These are phyloP conservation scores for Cephalopterus ornatus DNA, from an alignment of 2,113 vertebrate species.

Conservation along the genomic window DNA sequence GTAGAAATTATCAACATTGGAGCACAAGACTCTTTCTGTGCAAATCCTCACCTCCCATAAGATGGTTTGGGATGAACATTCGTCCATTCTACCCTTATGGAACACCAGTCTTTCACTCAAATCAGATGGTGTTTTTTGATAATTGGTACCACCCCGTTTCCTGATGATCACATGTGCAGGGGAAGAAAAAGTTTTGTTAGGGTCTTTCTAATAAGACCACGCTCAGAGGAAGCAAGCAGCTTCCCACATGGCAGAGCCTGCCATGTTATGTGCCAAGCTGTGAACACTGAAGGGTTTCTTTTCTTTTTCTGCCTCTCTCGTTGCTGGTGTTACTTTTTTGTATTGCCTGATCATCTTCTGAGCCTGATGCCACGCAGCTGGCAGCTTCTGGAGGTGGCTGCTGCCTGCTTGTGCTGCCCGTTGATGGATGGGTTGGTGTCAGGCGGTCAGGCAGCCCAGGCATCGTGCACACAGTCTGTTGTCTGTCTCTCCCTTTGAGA, in stretches of 20 bases:
- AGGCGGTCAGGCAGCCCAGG: neutral
- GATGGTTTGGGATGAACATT: neutral
- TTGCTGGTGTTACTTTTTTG: neutral
- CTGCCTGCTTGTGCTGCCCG: neutral
- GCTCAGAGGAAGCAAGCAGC: neutral
- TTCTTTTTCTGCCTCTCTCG: neutral
- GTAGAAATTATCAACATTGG: neutral
- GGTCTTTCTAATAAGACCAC: neutral
- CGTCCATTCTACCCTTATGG: neutral
- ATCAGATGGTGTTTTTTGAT: neutral
- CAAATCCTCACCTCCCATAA: neutral
- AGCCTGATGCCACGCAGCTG: neutral
- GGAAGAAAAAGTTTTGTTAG: neutral
- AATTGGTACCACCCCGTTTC: neutral
- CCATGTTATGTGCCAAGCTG: accelerated
- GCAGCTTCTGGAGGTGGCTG: accelerated
- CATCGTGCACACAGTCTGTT: accelerated
- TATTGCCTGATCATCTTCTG: neutral
- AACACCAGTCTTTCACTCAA: accelerated
- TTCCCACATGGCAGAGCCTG: accelerated
- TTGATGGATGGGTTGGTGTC: accelerated
- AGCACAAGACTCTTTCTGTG: neutral
- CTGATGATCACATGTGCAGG: neutral
- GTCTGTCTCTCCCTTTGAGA: neutral
- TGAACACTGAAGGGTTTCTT: accelerated